These are phyloP conservation scores for Heliconius cydno DNA, from an alignment of 2,888 invertebrate species.

Conservation along the genomic window DNA sequence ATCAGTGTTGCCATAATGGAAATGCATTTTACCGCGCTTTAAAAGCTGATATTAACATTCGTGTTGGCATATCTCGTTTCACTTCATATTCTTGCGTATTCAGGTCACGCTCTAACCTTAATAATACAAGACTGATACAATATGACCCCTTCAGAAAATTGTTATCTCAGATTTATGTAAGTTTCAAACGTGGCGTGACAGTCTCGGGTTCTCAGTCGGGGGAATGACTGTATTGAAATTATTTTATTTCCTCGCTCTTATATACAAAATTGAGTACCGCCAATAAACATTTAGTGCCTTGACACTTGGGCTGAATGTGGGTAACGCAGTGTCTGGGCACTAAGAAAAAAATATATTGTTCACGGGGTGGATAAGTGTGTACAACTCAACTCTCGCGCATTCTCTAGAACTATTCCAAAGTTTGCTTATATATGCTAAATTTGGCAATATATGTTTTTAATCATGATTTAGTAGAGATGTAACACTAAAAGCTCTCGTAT, in stretches of 20 bases:
- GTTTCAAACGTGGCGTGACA: background rate
- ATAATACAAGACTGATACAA: constrained; percentile 36
- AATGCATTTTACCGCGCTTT: constrained; percentile 15
- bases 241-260: background rate
- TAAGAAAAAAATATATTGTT: background rate
- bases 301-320: background rate
- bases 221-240: background rate
- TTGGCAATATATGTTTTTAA: too few species aligned
- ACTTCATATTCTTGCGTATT: constrained; percentile 34
- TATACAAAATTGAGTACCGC: background rate
- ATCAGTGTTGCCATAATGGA: background rate
- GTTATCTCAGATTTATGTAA: constrained; percentile 31
- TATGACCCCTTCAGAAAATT: constrained; percentile 28
- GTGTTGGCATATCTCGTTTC: constrained; percentile 35
- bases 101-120: constrained; percentile 32
- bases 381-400: too few species aligned
- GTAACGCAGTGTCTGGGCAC: background rate
- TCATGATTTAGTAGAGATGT: too few species aligned
- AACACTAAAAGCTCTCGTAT: too few species aligned
- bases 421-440: too few species aligned
- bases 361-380: too few species aligned
- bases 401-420: too few species aligned
- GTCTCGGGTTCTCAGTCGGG: background rate
- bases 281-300: background rate
- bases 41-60: constrained; percentile 19